Conservation (phyloP, 2,888 invertebrate genomes). For the Drosophila atripex region DNA sequence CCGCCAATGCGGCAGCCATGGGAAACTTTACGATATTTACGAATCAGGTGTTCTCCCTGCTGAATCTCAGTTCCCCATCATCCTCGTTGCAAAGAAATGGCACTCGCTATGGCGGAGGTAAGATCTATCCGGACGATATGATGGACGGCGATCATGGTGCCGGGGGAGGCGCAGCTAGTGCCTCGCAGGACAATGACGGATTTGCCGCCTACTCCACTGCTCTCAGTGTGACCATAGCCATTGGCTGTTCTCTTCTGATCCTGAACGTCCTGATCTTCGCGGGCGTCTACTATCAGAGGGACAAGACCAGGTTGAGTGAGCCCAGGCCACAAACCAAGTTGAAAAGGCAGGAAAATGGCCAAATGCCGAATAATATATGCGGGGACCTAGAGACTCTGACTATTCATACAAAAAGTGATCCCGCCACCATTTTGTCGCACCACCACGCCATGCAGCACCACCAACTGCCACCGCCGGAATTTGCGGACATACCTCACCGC, state of each 20-base stretch:
- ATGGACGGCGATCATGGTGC: slow-evolving; percentile 75
- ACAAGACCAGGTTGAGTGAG: slow-evolving; percentile 90
- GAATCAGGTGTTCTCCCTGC: slow-evolving; percentile 83
- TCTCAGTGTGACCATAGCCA: slow-evolving; percentile 95
- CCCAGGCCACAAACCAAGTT: slow-evolving; percentile 86
- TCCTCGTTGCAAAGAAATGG: slow-evolving; percentile 82
- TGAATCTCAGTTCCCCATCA: slow-evolving; percentile 83
- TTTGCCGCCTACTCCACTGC: slow-evolving; percentile 96
- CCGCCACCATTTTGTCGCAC: slow-evolving; percentile 89
- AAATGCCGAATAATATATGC: slow-evolving; percentile 94
- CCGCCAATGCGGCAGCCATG: slow-evolving; percentile 77
- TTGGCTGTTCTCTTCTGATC: slow-evolving; percentile 95
- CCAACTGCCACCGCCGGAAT: slow-evolving; percentile 93
- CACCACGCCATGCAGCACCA: slow-evolving; percentile 91
- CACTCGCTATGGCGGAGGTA: slow-evolving; percentile 75
- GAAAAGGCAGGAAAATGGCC: slow-evolving; percentile 92
- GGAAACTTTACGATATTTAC: slow-evolving; percentile 83
- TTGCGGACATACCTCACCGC: slow-evolving; percentile 91
- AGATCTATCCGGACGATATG: slow-evolving; percentile 81
- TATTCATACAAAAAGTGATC: slow-evolving; percentile 87
- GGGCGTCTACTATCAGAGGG: slow-evolving; percentile 96
- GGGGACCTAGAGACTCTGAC: slow-evolving; percentile 89
- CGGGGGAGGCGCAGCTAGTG: slow-evolving; percentile 83
- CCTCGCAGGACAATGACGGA: slow-evolving; percentile 92
- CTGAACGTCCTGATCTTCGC: slow-evolving; percentile 97